Evolutionary conservation across 1,140 invertebrate genomes (phyloP).

Genomic region (Probaryconus sp.): DNA sequence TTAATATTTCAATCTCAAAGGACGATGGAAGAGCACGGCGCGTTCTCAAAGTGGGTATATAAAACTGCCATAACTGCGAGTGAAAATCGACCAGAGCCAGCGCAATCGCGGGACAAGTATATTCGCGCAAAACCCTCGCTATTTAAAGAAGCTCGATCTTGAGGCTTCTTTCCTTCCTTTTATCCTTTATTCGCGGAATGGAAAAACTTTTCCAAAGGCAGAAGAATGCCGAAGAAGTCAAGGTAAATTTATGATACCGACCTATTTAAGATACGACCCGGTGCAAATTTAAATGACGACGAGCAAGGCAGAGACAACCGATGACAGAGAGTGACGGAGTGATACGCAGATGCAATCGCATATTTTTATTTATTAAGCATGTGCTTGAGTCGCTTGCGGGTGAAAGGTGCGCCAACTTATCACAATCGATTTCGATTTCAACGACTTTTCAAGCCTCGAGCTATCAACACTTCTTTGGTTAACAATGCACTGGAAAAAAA

Average conservation of each 20-base stretch:
- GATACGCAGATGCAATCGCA: no score
- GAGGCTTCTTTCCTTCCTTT: conserved; percentile 45
- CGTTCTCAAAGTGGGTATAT: conserved; percentile 27
- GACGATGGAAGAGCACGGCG: conserved; percentile 8
- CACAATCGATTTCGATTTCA: no score
- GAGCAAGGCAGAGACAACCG: no score
- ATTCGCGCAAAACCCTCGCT: conserved; percentile 42
- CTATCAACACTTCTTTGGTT: no score
- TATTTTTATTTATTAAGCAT: no score
- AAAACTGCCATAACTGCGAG: conserved; percentile 40
- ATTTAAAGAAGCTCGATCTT: conserved; percentile 50
- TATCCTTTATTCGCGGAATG: conserved; percentile 51
- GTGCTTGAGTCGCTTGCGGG: no score
- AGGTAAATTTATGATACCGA: conserved; percentile 46
- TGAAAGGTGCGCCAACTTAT: no score
- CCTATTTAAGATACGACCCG: conserved; percentile 49
- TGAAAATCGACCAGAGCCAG: conserved; percentile 38
- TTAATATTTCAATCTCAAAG: conserved; percentile 45
- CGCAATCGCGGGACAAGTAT: conserved; percentile 49
- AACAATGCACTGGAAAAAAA: no score
- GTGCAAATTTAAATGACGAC: conserved; percentile 24
- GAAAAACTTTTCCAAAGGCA: conserved; percentile 47
- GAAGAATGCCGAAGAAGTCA: conserved; percentile 35
- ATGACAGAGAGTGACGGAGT: no score
- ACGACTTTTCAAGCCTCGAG: no score